phyloP scores from a whole-genome alignment of 1,140 invertebrate species.

The Panagrolaimus sp. region DNA sequence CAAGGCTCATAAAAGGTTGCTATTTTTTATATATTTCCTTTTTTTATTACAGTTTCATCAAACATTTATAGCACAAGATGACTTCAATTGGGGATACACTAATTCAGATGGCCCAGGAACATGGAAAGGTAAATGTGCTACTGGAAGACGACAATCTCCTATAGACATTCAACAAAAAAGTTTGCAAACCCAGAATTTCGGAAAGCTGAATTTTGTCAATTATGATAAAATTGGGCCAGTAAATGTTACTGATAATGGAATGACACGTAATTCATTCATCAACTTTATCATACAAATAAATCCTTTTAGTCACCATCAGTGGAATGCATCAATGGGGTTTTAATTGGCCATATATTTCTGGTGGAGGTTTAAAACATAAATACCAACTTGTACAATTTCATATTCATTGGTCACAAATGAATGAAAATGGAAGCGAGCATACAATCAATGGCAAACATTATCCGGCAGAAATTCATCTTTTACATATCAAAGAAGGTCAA shows the following conservation, averaged over 20 bases:
- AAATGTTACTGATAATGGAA: slow-evolving; percentile 12
- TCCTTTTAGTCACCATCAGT: slow-evolving; percentile 28
- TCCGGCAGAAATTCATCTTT: slow-evolving; percentile 50
- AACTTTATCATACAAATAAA: background rate
- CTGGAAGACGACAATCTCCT: slow-evolving; percentile 14
- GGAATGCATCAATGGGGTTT: slow-evolving; percentile 28
- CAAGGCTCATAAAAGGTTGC: too few relatives aligned
- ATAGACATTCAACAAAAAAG: slow-evolving; percentile 14
- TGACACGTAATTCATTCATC: slow-evolving; percentile 11
- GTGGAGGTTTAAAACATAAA: slow-evolving; percentile 67
- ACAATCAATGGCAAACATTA: slow-evolving; percentile 68
- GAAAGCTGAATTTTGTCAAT: slow-evolving; percentile 11
- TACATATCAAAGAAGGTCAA: slow-evolving; percentile 35
- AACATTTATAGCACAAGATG: background rate
- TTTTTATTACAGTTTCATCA: too few relatives aligned
- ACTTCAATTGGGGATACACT: slow-evolving; percentile 4
- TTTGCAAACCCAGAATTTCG: background rate
- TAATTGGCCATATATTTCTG: slow-evolving; percentile 55
- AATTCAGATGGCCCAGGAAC: slow-evolving; percentile 1
- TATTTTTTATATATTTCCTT: too few relatives aligned
- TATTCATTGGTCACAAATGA: slow-evolving; percentile 77
- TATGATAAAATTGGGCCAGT: slow-evolving; percentile 3
- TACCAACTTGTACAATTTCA: slow-evolving; percentile 76
- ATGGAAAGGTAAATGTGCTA: slow-evolving; percentile 19
- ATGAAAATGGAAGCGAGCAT: slow-evolving; percentile 77